Evolutionary conservation across 2,888 invertebrate genomes (phyloP), one percentile per base, ranked within the genome.

Genomic region (Didymodactylos carnosus): DNA sequence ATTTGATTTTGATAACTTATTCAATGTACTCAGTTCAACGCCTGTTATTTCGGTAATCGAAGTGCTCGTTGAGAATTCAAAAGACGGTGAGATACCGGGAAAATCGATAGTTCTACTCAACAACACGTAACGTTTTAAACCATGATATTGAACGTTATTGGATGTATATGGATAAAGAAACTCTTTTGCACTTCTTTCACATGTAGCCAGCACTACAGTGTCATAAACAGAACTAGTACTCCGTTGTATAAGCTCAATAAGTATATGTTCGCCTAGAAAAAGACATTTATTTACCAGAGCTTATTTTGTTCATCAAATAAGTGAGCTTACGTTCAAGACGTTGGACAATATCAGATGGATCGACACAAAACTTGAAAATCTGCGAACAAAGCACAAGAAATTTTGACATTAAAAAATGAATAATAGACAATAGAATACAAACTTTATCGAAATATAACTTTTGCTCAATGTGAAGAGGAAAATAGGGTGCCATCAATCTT

Each of bases 111-210:
- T 80, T 41, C 82, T 77, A 40, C 78, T 77, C 77, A 83, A 77
- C 11, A 82, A 78, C 16, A 81, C 76, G n/a, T 62, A 62, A 62
- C 62, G 62, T n/a, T 35, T 29, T 35, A 62, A 29, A 35, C 62
- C 62, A 6, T 19, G 19, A 35, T 62, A 62, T 27, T 73, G 71
- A 76, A 82, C 80, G 71, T 81, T 76, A n/a, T 79, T 79, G 19
- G 78, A 76, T 35, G 79, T 78, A 74, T 79, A 81, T 14, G 83
- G 83, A 76, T 80, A 82, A 29, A 83, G 79, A 78, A 83, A 83
- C 71, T 81, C 81, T 25, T 79, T 77, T 19, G 81, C 81, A 76
- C 79, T 80, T 41, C 78, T 77, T 19, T 81, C 80, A 76, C 78
- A 82, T 23, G 80, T 79, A 16, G 81, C 82, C 41, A 83, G 77